These are phyloP conservation scores for Zosterops borbonicus DNA, from an alignment of 2,113 vertebrate species.

Conservation along the genomic window DNA sequence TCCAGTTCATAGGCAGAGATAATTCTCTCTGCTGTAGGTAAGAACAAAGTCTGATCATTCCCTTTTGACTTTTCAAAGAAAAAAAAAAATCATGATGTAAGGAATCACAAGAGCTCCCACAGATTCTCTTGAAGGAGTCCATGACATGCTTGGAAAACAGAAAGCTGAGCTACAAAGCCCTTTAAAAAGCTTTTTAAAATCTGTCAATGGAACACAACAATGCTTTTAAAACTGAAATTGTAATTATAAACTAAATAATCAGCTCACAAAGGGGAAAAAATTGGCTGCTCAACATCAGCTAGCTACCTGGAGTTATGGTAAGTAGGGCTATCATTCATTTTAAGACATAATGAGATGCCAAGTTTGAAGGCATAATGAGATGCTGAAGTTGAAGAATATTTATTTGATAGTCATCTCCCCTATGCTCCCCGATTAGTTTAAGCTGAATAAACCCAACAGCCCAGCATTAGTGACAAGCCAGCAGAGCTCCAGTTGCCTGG, in stretches of 20 bases:
- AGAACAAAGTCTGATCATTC: background rate
- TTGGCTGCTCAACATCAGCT: background rate
- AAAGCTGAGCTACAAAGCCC: background rate
- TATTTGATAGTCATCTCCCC: constrained; percentile 27
- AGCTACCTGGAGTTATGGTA: background rate
- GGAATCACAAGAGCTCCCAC: background rate
- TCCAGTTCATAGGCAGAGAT: background rate
- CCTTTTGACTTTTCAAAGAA: background rate
- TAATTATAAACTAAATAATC: background rate
- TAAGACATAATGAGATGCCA: background rate
- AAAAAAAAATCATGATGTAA: background rate
- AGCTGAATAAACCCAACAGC: constrained; percentile 24
- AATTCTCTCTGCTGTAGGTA: background rate
- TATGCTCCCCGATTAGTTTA: background rate
- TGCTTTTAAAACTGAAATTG: background rate
- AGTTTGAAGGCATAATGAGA: background rate
- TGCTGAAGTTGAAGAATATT: background rate
- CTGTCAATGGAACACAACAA: background rate
- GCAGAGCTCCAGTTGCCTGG: background rate
- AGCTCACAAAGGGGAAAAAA: background rate
- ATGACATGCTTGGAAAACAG: background rate
- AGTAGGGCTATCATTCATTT: background rate
- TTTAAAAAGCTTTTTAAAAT: background rate
- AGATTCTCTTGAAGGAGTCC: background rate
- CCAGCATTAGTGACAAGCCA: constrained; percentile 20